Base-by-base conservation (phyloP, 2,113 vertebrate genomes). In the Platysteira castanea region DNA sequence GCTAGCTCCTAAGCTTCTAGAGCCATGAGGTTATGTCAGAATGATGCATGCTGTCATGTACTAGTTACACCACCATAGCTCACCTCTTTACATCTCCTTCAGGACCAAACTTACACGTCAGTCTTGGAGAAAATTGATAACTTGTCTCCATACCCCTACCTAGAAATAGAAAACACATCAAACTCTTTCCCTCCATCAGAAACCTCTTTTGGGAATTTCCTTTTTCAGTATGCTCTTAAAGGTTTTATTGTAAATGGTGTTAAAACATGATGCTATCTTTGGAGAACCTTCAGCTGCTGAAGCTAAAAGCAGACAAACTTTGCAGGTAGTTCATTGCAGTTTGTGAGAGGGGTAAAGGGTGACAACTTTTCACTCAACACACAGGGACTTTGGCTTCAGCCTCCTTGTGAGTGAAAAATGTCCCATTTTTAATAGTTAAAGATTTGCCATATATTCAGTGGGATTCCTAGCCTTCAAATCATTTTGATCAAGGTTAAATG, bases 131-230 rank as follows among this genome's bases (percentile, higher is more conserved):
- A 84, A 92, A 92, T n/a, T 86, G 86, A 44, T 95, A 69, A 86
- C 23, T 95, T 24, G 37, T 89, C 49, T 93, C 50, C 39, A 15
- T 75, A 88, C 47, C 41, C 37, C 67, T 65, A 42, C n/a, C 61
- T 90, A 73, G 85, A 95, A 94, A 92, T 39, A 90, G 78, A 89
- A 93, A 90, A 91, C 41, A 18, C 56, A 61, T 93, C 84, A 84
- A 90, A 90, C 24, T 86, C 71, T 82, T 77, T 64, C 73, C 26
- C 59, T 95, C 83, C 64, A 74, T 95, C 78, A 92, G 57, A 89
- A 88, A 50, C 6, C 42, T 74, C 96, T 89, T 92, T 39, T 73
- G 90, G 81, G 81, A 91, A 41, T 95, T 89, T 91, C 49, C 23
- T 63, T 94, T 89, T 93, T 84, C 91, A 69, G n/a, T 49, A 23